Evolutionary conservation across 2,797 vertebrate genomes (phyloP).

Genomic region (Melanotaenia pygmaea): DNA sequence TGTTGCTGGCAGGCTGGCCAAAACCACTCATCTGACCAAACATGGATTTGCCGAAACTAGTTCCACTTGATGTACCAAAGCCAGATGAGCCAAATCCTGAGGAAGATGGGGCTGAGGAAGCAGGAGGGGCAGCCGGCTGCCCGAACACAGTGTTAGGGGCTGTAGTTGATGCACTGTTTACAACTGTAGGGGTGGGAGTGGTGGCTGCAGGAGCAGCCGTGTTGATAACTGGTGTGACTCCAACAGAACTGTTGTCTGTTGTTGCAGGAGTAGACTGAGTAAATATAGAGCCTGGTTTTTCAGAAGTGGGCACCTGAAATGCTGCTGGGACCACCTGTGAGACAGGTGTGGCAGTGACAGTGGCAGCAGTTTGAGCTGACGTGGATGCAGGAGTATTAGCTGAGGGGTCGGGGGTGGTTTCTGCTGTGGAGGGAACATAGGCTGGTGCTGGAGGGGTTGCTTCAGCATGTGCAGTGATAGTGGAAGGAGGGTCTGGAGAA

Average conservation of each 20-base stretch:
- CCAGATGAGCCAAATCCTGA: slow-evolving; percentile 75
- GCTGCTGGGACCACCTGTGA: slow-evolving; percentile 57
- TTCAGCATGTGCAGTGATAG: slow-evolving; percentile 22
- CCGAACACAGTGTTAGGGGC: slow-evolving; percentile 59
- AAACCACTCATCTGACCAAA: slow-evolving; percentile 87
- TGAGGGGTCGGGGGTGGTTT: slow-evolving; percentile 31
- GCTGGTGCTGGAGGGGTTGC: slow-evolving; percentile 31
- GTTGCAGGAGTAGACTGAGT: slow-evolving; percentile 53
- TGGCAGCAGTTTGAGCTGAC: background rate
- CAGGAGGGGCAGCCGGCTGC: slow-evolving; percentile 55
- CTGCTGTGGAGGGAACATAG: slow-evolving; percentile 42
- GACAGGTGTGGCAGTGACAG: slow-evolving; percentile 2
- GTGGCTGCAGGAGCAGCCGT: slow-evolving; percentile 51
- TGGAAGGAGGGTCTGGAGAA: rapidly evolving
- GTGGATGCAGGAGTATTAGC: slow-evolving; percentile 18
- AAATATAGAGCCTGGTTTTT: slow-evolving; percentile 83
- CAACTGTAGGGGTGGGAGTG: slow-evolving; percentile 34
- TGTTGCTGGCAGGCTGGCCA: slow-evolving; percentile 79
- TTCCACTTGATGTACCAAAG: slow-evolving; percentile 52
- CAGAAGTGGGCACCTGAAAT: slow-evolving; percentile 78
- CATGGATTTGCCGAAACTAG: slow-evolving; percentile 79
- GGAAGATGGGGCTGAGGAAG: slow-evolving; percentile 51
- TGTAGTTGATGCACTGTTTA: slow-evolving; percentile 42
- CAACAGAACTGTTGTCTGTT: slow-evolving; percentile 63
- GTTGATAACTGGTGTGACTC: slow-evolving; percentile 53